Evolutionary conservation across 2,113 vertebrate genomes (phyloP), one percentile per base, ranked within the genome.

Genomic region (Cephalopterus ornatus): DNA sequence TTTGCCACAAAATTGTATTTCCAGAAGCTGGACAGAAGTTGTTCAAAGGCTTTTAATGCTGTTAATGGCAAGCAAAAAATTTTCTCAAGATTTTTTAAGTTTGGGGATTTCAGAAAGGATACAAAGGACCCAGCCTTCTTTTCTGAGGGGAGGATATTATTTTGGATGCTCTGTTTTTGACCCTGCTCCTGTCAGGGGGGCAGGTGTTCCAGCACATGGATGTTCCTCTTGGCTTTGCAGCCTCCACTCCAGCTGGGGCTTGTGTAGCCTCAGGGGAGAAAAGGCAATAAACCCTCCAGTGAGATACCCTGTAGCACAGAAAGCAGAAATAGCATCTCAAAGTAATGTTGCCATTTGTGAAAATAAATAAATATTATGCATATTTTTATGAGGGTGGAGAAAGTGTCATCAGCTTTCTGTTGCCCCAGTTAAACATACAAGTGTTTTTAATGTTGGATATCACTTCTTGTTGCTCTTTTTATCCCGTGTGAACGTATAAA

Each of bases 121-220:
- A 20, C 55, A n/a, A 65, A 81, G 15, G 46, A 66, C 5, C 12
- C 28, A 21, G 22, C 26, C 17, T 77, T 35, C 26, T 74, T 50
- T 80, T 41, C 6, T 27, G 26, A 30, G 3, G 17, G 7, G 12
- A 16, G 27, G 26, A 21, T 30, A 14, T 30, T 62, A 6, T 32
- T 88, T 44, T 63, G 47, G 14, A 18, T 2, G 4, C 11, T 65
- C 5, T 58, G 12, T 44, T 83, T 28, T 67, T 50, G 28, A 11
- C 28, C 0, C 0, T 14, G 46, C 5, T 56, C 14, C 41, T 67
- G 11, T 32, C 15, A 49, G 35, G 39, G n/a, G 18, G 8, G 7
- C 26, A 30, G 23, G 8, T 76, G 26, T 41, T 59, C 55, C 56
- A 24, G n/a, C 56, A 15, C 56, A 59, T 24, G 22, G 21, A n/a